phyloP scores from a whole-genome alignment of 1,140 invertebrate species.

The Sweltsa coloradensis region DNA sequence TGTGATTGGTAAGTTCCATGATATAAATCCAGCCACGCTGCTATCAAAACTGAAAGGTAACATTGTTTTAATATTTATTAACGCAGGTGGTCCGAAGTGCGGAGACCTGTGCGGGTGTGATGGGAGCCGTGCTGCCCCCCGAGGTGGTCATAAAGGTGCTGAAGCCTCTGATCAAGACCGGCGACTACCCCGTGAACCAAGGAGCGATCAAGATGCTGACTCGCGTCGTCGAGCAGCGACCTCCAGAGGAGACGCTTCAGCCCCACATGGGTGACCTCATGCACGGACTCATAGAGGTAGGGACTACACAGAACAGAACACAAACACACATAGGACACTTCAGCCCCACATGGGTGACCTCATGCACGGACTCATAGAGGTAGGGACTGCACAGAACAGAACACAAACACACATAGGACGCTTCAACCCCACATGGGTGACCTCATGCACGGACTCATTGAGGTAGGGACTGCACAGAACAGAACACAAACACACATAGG shows the following conservation, averaged over 20 bases:
- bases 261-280: constrained; percentile 66
- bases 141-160: constrained; percentile 52
- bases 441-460: too few relatives aligned
- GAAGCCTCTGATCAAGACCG: constrained; percentile 73
- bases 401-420: too few relatives aligned
- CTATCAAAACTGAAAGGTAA: constrained; percentile 1
- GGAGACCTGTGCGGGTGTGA: constrained; percentile 53
- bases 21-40: too few relatives aligned
- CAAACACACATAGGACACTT: too few relatives aligned
- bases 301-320: too few relatives aligned
- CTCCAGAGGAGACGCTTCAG: constrained; percentile 49
- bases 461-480: too few relatives aligned
- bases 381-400: too few relatives aligned
- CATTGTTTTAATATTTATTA: constrained; percentile 10
- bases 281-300: constrained; percentile 79
- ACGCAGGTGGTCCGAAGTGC: constrained; percentile 39
- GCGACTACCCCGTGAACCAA: constrained; percentile 72
- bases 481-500: too few relatives aligned
- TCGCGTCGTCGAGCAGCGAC: constrained; percentile 61
- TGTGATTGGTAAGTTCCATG: too few relatives aligned
- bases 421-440: too few relatives aligned
- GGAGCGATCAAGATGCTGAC: constrained; percentile 89
- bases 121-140: constrained; percentile 57
- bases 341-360: too few relatives aligned
- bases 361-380: too few relatives aligned